phyloP scores from a whole-genome alignment of 2,113 vertebrate species.

The Oplegnathus fasciatus region DNA sequence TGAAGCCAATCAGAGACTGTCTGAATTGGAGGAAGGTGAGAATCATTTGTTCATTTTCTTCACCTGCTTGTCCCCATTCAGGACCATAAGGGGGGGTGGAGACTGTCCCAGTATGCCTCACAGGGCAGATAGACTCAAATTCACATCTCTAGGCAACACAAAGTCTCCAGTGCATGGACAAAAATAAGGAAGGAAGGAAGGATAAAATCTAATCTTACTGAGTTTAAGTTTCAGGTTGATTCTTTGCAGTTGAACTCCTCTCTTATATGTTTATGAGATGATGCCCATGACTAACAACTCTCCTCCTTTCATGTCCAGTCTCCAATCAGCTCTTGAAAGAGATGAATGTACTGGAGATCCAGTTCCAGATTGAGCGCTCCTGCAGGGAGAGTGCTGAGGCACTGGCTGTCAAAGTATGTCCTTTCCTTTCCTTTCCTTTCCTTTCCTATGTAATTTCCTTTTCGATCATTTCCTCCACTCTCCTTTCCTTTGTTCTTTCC shows the following conservation, averaged over 20 bases:
- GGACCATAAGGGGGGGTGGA: neutral
- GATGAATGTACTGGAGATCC: conserved; percentile 82
- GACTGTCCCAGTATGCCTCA: neutral
- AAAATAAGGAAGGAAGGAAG: too few relatives aligned
- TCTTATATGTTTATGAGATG: neutral
- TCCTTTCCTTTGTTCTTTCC: neutral
- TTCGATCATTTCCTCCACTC: neutral
- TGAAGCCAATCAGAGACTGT: conserved; percentile 78
- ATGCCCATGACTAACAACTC: neutral
- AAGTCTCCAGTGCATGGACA: too few relatives aligned
- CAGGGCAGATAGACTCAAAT: neutral
- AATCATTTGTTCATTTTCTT: neutral
- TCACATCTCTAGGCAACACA: neutral
- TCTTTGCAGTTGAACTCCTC: neutral
- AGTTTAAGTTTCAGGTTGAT: neutral
- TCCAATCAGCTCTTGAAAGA: conserved; percentile 86
- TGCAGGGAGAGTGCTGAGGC: conserved; percentile 84
- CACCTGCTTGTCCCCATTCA: neutral
- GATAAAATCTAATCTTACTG: neutral
- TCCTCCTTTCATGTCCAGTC: conserved; percentile 59
- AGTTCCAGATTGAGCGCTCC: conserved; percentile 84
- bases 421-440: neutral
- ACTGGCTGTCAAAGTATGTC: conserved; percentile 80
- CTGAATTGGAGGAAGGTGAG: conserved; percentile 84
- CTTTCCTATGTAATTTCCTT: neutral